These are phyloP conservation scores for Synanthedon formicaeformis DNA, from an alignment of 2,888 invertebrate genomes.

Conservation along the genomic window DNA sequence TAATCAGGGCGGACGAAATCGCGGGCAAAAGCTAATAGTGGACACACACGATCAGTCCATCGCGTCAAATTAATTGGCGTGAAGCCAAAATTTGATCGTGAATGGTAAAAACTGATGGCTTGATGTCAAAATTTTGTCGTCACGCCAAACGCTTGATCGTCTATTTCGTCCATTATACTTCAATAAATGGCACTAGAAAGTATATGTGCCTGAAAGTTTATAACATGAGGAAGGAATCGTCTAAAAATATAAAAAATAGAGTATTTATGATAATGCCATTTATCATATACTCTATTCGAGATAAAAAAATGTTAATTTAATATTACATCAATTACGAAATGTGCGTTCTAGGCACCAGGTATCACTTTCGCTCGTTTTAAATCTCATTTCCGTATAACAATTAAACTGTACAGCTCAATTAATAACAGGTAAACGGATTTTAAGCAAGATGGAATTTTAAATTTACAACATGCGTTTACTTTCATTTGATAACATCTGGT, in stretches of 20 bases:
- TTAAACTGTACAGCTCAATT: background rate
- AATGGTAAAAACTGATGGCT: too few relatives aligned
- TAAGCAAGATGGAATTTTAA: background rate
- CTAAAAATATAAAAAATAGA: background rate
- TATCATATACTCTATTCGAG: background rate
- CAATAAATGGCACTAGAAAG: too few relatives aligned
- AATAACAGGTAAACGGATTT: background rate
- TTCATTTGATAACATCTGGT: background rate
- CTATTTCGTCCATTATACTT: too few relatives aligned
- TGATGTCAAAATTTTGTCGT: too few relatives aligned
- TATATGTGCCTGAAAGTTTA: too few relatives aligned
- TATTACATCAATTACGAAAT: background rate
- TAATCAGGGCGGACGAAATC: background rate
- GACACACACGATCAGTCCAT: too few relatives aligned
- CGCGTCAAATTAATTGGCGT: too few relatives aligned
- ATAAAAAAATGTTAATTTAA: background rate
- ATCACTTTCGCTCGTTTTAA: background rate
- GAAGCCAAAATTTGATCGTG: too few relatives aligned
- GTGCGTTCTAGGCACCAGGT: background rate
- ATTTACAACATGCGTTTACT: background rate
- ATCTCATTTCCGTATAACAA: background rate
- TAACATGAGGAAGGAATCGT: background rate
- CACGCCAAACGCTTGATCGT: too few relatives aligned
- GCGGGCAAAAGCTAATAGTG: background rate
- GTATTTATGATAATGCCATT: background rate